phyloP scores from a whole-genome alignment of 1,140 invertebrate genomes.

The Manduca sexta region DNA sequence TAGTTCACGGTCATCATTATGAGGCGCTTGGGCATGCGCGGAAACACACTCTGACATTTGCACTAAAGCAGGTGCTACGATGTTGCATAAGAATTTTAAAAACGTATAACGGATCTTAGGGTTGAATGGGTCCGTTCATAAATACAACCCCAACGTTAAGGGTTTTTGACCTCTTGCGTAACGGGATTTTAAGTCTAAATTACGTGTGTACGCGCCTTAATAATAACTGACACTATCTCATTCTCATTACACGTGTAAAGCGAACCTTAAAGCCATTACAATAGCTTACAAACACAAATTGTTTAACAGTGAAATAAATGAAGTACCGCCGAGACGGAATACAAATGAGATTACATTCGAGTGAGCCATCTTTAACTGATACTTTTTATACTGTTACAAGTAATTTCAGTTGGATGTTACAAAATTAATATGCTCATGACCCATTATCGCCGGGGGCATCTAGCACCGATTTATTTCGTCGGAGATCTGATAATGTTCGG shows the following conservation, averaged over 20 bases:
- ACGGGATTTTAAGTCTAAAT: no score
- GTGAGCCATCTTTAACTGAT: constrained; percentile 61
- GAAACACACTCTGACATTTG: constrained; percentile 57
- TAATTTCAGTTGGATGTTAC: constrained; percentile 61
- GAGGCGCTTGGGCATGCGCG: constrained; percentile 29
- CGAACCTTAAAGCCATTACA: constrained; percentile 45
- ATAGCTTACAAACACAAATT: constrained; percentile 55
- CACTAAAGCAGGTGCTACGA: constrained; percentile 45
- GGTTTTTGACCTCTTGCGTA: constrained; percentile 26
- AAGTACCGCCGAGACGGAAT: constrained; percentile 35
- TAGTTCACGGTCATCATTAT: constrained; percentile 53
- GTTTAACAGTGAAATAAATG: constrained; percentile 51
- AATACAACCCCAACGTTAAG: constrained; percentile 22
- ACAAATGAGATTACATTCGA: constrained; percentile 62
- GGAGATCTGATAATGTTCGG: constrained; percentile 38
- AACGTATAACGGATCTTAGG: background rate
- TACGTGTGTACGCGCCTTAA: no score
- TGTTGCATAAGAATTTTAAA: constrained; percentile 22
- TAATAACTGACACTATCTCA: no score
- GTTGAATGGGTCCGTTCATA: background rate
- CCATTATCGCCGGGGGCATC: constrained; percentile 57
- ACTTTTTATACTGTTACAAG: no score
- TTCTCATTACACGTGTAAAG: no score
- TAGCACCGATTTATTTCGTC: constrained; percentile 51
- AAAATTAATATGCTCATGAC: constrained; percentile 65